Evolutionary conservation across 2,888 invertebrate species (phyloP).

Genomic region (Phrixothrix hirtus): DNA sequence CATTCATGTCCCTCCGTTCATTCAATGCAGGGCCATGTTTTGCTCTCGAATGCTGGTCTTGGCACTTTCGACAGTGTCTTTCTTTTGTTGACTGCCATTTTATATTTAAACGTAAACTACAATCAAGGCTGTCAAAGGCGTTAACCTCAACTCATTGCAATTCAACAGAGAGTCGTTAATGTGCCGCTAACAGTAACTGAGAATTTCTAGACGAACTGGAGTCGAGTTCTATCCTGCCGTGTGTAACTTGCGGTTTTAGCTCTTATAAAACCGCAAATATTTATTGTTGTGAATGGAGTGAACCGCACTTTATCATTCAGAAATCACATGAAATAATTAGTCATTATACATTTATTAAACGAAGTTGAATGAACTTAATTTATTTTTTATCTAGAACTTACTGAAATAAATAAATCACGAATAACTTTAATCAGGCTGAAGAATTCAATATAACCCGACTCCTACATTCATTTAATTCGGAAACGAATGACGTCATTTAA

Average conservation of each 20-base stretch:
- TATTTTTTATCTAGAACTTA: no score
- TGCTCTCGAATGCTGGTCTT: constrained; percentile 13
- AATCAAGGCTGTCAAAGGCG: constrained; percentile 30
- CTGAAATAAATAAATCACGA: no score
- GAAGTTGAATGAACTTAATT: no score
- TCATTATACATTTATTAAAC: background rate
- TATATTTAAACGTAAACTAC: no score
- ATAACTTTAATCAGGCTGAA: background rate
- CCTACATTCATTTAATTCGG: no score
- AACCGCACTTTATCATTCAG: background rate
- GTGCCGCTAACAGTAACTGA: constrained; percentile 21
- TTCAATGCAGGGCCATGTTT: constrained; percentile 29
- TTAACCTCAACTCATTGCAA: constrained; percentile 31
- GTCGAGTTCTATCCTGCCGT: constrained; percentile 1
- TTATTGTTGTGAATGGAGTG: background rate
- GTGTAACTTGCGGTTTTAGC: background rate
- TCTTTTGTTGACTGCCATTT: no score
- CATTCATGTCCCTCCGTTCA: constrained; percentile 39
- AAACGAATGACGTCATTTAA: no score
- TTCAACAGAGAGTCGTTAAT: constrained; percentile 24
- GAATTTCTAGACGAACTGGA: constrained; percentile 29
- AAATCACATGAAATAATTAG: no score
- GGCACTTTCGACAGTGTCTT: no score
- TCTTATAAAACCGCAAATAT: no score
- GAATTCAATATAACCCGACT: no score